phyloP scores from a whole-genome alignment of 2,888 invertebrate genomes.

The Dysmachus trigonus region DNA sequence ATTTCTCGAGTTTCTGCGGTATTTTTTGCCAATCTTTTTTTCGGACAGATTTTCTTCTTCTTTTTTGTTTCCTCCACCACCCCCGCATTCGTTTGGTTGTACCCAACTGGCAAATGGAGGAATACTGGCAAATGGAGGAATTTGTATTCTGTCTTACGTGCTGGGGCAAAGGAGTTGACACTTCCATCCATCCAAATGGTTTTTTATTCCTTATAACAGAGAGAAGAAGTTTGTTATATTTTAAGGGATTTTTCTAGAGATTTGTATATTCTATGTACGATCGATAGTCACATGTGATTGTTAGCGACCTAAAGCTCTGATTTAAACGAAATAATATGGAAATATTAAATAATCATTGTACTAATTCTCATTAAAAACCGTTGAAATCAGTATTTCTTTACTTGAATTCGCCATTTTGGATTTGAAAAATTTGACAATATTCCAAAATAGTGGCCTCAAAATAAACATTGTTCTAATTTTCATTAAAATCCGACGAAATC shows the following conservation, averaged over 20 bases:
- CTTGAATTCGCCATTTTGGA: too few relatives aligned
- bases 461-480: too few relatives aligned
- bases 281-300: not conserved
- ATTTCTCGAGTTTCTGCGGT: not conserved
- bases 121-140: not conserved
- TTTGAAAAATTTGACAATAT: too few relatives aligned
- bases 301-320: not conserved
- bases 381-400: too few relatives aligned
- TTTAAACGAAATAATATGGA: too few relatives aligned
- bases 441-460: too few relatives aligned
- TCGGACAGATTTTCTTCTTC: not conserved
- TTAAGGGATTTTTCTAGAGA: not conserved
- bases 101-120: not conserved
- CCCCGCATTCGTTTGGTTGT: not conserved
- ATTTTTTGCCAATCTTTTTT: not conserved
- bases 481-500: too few relatives aligned
- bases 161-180: not conserved
- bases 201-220: not conserved
- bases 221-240: not conserved
- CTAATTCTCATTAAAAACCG: too few relatives aligned
- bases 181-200: not conserved
- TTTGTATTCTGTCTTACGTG: not conserved
- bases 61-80: not conserved
- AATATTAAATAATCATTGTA: too few relatives aligned
- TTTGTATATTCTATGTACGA: not conserved